phyloP scores from a whole-genome alignment of 2,888 invertebrate species.

The Lamellibrachia satsuma region DNA sequence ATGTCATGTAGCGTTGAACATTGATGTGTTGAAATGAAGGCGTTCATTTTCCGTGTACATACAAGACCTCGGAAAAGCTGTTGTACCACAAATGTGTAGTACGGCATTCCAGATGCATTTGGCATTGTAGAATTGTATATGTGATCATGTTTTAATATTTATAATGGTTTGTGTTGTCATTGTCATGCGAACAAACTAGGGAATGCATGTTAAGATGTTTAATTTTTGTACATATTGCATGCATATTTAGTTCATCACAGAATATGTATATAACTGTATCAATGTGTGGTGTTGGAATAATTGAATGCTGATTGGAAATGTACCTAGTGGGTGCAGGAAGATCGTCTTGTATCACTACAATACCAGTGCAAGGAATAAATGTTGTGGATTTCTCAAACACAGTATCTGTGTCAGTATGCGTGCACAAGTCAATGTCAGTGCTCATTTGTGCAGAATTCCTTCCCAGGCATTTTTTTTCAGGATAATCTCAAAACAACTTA shows the following conservation, averaged over 20 bases:
- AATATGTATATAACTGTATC: neutral
- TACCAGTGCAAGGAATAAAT: neutral
- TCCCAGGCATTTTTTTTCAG: neutral
- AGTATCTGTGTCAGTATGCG: neutral
- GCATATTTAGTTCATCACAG: neutral
- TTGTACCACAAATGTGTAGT: neutral
- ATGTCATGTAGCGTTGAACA: neutral
- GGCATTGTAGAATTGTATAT: neutral
- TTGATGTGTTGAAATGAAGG: neutral
- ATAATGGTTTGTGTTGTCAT: neutral
- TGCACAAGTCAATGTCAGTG: neutral
- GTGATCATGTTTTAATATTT: conserved; percentile 8
- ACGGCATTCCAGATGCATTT: neutral
- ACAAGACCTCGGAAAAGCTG: neutral
- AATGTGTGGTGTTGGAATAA: neutral
- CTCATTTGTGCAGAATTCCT: neutral
- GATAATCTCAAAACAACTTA: neutral
- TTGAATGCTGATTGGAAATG: neutral
- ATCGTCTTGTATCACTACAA: neutral
- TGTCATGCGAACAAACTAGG: neutral
- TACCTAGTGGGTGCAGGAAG: neutral
- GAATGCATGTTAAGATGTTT: neutral
- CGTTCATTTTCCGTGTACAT: neutral
- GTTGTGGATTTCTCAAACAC: neutral
- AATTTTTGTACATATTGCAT: neutral